Conservation (phyloP, 2,113 vertebrate genomes). For the Phalacrocorax carbo region DNA sequence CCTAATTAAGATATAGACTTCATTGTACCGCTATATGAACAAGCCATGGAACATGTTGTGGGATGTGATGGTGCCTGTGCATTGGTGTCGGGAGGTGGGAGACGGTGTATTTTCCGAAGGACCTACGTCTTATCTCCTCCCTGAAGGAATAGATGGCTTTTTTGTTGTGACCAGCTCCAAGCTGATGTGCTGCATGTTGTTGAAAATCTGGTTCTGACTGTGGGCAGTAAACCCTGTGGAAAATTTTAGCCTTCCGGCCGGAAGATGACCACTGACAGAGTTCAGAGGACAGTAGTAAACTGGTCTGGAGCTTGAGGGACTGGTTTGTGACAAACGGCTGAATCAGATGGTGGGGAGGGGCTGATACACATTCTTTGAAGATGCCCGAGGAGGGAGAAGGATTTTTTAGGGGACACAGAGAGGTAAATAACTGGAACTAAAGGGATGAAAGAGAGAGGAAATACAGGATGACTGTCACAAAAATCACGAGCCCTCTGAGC, state of each 20-base stretch:
- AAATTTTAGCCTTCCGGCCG: neutral
- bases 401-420: neutral
- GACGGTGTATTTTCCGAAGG: neutral
- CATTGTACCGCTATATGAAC: rapidly evolving
- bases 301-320: constrained; percentile 8
- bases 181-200: neutral
- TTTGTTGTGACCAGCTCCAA: neutral
- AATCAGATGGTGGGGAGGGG: constrained; percentile 3
- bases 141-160: neutral
- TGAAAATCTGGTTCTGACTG: neutral
- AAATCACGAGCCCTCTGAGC: neutral
- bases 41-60: neutral
- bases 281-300: neutral
- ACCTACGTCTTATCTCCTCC: neutral
- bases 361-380: neutral
- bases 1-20: neutral
- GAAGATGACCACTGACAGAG: neutral
- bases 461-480: neutral
- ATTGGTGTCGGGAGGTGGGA: rapidly evolving
- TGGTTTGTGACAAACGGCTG: constrained; percentile 18
- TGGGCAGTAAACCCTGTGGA: neutral
- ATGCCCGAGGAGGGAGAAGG: neutral
- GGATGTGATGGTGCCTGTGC: neutral
- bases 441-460: neutral
- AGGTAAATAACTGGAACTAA: neutral